Conservation (phyloP, 2,888 invertebrate genomes). For the Anodontia alba region DNA sequence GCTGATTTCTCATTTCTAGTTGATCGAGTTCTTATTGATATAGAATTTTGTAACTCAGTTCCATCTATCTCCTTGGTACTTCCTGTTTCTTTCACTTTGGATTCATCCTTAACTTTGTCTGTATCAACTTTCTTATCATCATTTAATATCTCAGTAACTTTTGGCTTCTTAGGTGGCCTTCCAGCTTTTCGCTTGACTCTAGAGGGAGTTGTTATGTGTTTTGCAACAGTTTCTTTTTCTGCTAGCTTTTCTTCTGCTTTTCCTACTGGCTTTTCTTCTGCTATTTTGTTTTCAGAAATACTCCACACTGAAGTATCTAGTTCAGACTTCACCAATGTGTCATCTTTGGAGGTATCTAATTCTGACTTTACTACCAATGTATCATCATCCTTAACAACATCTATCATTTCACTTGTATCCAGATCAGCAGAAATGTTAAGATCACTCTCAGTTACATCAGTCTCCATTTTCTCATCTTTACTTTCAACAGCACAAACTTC, state of each 20-base stretch:
- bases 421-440: conserved; percentile 11
- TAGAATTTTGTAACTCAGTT: not conserved
- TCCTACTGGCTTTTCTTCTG: not conserved
- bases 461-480: not conserved
- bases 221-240: too few relatives aligned
- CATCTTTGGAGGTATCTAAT: conserved; percentile 25
- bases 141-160: too few relatives aligned
- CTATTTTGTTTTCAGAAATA: not conserved
- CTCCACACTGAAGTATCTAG: conserved; percentile 5
- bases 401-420: conserved; percentile 29
- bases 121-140: not conserved
- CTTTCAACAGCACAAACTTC: not conserved
- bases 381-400: conserved; percentile 36
- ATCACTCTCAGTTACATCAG: not conserved
- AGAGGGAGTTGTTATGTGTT: not conserved
- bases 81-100: not conserved
- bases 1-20: not conserved
- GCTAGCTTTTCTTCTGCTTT: not conserved
- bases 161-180: too few relatives aligned
- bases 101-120: not conserved
- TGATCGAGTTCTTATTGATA: not conserved
- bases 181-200: not conserved
- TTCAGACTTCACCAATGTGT: conserved; percentile 33
- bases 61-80: not conserved
- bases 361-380: conserved; percentile 39